Conservation (phyloP, 2,113 vertebrate species). For the Mystacornis crossleyi region DNA sequence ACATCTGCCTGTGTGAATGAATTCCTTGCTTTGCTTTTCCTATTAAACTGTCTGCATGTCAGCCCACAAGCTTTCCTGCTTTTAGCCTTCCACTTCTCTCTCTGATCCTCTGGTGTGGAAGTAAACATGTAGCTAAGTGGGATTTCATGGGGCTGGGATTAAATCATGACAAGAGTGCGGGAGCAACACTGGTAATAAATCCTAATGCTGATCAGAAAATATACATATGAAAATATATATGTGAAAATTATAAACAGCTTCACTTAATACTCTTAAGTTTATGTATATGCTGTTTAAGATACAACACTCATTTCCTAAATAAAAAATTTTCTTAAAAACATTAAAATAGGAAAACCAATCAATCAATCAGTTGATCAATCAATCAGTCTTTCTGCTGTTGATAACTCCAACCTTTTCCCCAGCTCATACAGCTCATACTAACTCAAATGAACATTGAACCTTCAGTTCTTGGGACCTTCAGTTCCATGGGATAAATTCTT, state of each 20-base stretch:
- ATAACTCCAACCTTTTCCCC: neutral
- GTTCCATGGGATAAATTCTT: neutral
- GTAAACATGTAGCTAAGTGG: neutral
- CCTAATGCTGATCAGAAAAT: neutral
- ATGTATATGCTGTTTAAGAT: neutral
- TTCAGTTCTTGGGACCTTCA: neutral
- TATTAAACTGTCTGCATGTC: neutral
- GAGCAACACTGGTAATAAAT: neutral
- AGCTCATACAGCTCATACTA: neutral
- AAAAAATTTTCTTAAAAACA: neutral
- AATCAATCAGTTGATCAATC: too few relatives aligned
- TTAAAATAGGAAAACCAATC: neutral
- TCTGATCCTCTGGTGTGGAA: neutral
- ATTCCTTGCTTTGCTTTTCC: neutral
- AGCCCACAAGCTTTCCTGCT: neutral
- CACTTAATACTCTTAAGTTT: neutral
- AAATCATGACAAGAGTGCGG: neutral
- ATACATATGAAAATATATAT: neutral
- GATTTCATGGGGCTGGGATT: neutral
- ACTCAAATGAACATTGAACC: neutral
- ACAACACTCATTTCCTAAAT: neutral
- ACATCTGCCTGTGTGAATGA: neutral
- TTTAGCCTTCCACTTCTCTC: neutral
- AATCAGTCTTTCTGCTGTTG: neutral
- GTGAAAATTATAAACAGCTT: neutral